Evolutionary conservation across 2,797 vertebrate genomes (phyloP).

Genomic region (Helarctos malayanus): DNA sequence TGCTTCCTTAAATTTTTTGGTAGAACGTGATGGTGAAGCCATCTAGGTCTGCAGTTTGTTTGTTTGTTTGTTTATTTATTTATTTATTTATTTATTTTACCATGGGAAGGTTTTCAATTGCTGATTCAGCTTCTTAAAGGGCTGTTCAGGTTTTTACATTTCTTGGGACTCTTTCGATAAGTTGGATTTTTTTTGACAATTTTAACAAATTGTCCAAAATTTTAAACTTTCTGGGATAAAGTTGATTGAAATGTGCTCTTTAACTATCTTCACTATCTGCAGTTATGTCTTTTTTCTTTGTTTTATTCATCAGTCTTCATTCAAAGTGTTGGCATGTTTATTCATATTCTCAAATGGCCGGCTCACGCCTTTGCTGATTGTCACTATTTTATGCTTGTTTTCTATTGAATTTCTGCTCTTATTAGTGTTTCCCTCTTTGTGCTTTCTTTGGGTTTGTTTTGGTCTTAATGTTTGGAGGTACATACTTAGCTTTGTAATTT

Average conservation of each 20-base stretch:
- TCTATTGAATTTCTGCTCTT: not conserved
- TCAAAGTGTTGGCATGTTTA: not conserved
- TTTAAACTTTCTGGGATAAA: constrained; percentile 15
- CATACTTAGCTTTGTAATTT: not conserved
- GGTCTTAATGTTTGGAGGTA: constrained; percentile 10
- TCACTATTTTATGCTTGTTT: constrained; percentile 45
- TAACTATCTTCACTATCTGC: not conserved
- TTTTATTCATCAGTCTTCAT: not conserved
- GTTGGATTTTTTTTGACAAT: not conserved
- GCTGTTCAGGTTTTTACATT: not conserved
- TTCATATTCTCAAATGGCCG: not conserved
- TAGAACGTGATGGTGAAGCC: constrained; percentile 31
- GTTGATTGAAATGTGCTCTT: constrained; percentile 11
- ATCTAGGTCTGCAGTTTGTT: not conserved
- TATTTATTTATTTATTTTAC: not conserved
- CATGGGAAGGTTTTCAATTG: constrained; percentile 22
- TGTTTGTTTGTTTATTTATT: not conserved
- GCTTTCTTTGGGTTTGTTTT: constrained; percentile 46
- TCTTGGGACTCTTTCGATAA: constrained; percentile 17
- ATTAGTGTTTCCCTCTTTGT: not conserved
- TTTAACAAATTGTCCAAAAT: constrained; percentile 1
- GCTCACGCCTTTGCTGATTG: not conserved
- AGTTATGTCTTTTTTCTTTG: not conserved
- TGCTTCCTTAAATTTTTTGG: constrained; percentile 49
- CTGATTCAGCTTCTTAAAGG: not conserved